Conservation (phyloP, 2,797 vertebrate genomes). For the Hippocampus kuda region DNA sequence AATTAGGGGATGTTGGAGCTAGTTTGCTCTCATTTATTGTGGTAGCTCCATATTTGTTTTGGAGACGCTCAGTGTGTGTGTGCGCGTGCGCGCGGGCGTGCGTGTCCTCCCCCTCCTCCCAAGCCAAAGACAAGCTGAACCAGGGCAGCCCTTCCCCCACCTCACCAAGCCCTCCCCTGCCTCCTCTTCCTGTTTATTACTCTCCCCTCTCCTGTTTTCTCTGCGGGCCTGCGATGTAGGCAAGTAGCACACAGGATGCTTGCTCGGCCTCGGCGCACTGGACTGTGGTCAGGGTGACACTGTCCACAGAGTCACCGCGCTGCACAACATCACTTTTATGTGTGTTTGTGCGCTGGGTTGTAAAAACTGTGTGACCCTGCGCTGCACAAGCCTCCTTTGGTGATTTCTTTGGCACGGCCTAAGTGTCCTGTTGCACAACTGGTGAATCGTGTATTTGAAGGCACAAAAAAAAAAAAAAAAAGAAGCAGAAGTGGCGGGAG, state of each 20-base stretch:
- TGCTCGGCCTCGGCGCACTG: constrained; percentile 27
- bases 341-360: background rate
- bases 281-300: constrained; percentile 43
- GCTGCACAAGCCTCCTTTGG: constrained; percentile 5
- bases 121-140: constrained; percentile 30
- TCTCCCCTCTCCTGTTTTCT: constrained; percentile 47
- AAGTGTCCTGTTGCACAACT: constrained; percentile 14
- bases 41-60: constrained; percentile 49
- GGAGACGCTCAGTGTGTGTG: constrained; percentile 33
- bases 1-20: constrained; percentile 4
- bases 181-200: constrained; percentile 66
- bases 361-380: background rate
- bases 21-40: constrained; percentile 34
- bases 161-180: constrained; percentile 33
- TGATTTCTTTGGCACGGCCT: constrained; percentile 5
- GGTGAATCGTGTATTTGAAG: constrained; percentile 14
- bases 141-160: constrained; percentile 53
- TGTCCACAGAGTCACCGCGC: constrained; percentile 18
- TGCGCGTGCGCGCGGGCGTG: background rate
- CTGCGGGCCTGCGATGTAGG: constrained; percentile 22
- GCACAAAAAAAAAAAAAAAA: constrained; percentile 47
- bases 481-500: constrained; percentile 65
- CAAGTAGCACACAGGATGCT: constrained; percentile 38
- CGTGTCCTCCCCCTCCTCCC: constrained; percentile 6
- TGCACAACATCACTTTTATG: constrained; percentile 7